These are phyloP conservation scores for Catamblyrhynchus diadema DNA, from an alignment of 2,797 vertebrate species.

Conservation along the genomic window DNA sequence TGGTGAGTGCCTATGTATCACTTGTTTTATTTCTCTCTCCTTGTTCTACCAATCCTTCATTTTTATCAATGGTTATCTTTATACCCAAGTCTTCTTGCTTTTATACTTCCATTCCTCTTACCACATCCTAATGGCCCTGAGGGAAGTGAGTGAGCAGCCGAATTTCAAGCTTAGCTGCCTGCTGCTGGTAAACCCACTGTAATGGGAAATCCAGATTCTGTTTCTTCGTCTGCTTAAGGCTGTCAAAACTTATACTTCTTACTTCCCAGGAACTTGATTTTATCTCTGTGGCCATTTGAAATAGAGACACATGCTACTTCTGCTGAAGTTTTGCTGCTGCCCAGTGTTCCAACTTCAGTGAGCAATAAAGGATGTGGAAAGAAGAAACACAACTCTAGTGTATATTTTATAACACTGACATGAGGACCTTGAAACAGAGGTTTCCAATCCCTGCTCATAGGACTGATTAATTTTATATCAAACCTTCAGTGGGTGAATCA, in stretches of 20 bases:
- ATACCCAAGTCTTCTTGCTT: neutral
- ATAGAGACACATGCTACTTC: neutral
- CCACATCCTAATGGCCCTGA: neutral
- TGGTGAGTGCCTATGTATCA: neutral
- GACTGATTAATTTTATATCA: neutral
- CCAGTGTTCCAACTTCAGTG: neutral
- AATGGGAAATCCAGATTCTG: neutral
- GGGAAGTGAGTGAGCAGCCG: fast-evolving
- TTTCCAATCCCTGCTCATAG: neutral
- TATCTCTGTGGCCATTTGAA: neutral
- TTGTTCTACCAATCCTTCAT: neutral
- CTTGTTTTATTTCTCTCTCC: neutral
- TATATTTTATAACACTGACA: neutral
- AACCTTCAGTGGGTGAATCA: neutral
- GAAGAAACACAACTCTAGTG: neutral
- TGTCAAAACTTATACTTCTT: neutral
- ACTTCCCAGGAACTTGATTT: neutral
- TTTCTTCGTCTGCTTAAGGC: neutral
- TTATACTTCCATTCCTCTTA: neutral
- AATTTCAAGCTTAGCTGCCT: neutral
- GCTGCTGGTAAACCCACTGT: neutral
- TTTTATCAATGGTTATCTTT: neutral
- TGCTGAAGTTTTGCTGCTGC: neutral
- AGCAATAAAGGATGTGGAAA: neutral
- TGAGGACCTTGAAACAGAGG: neutral